A percentile compares a stretch with the other conserved stretches of the same genome.
Evolutionary conservation across 2,113 vertebrate species (phyloP).

Genomic region (Amia ocellicauda): DNA sequence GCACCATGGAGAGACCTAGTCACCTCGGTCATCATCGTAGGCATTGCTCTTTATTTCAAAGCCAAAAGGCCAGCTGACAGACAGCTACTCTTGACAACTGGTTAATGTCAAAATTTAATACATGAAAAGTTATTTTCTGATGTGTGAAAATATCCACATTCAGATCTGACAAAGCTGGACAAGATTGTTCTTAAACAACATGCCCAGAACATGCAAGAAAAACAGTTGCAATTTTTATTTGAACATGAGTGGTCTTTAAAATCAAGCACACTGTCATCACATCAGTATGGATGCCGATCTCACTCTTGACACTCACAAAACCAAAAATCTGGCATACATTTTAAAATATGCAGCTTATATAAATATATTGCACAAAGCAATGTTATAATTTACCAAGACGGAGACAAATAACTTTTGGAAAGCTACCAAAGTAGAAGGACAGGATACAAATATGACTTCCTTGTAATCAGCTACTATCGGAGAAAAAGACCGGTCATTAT

Average conservation of each 20-base stretch:
- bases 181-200: slow-evolving; percentile 2
- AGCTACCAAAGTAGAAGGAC: too few relatives aligned
- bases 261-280: slow-evolving; percentile 8
- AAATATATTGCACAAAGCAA: too few relatives aligned
- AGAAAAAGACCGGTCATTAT: too few relatives aligned
- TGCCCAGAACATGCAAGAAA: slow-evolving; percentile 1
- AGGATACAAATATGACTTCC: too few relatives aligned
- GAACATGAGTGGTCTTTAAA: too few relatives aligned
- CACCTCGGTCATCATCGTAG: background rate
- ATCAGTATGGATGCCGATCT: slow-evolving; percentile 25
- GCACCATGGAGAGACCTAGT: background rate
- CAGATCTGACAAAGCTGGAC: slow-evolving; percentile 14
- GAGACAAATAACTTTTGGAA: too few relatives aligned
- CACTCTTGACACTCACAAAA: slow-evolving; percentile 17
- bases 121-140: background rate
- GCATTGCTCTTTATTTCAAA: slow-evolving; percentile 38
- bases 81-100: background rate
- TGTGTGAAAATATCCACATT: slow-evolving; percentile 10
- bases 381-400: too few relatives aligned
- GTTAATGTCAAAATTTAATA: background rate
- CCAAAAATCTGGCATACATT: too few relatives aligned
- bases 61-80: slow-evolving; percentile 40
- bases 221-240: slow-evolving; percentile 4
- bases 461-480: too few relatives aligned
- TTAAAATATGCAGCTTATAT: too few relatives aligned